Conservation (phyloP, 2,797 vertebrate species). For the Pangasius larnaudii region DNA sequence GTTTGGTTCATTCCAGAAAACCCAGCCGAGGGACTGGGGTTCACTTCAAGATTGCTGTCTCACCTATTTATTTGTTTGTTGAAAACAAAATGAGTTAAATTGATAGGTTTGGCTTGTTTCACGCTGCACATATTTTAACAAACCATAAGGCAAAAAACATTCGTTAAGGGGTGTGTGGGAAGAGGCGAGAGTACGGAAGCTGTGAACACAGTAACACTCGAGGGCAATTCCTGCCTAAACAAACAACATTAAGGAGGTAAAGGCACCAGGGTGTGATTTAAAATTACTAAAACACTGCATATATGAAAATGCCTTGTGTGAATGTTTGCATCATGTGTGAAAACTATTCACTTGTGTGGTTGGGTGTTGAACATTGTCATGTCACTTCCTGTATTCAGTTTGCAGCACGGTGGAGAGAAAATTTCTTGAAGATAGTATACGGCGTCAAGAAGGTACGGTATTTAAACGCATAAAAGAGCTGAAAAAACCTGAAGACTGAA, state of each 20-base stretch:
- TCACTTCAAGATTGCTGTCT: neutral
- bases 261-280: neutral
- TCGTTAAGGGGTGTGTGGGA: neutral
- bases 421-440: neutral
- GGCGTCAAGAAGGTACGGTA: neutral
- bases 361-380: neutral
- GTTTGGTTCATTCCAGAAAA: slow-evolving; percentile 4
- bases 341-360: neutral
- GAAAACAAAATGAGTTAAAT: neutral
- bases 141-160: neutral
- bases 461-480: neutral
- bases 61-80: neutral
- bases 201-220: neutral
- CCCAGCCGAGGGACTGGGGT: neutral
- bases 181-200: neutral
- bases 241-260: neutral
- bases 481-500: neutral
- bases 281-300: neutral
- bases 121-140: neutral
- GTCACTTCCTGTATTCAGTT: neutral
- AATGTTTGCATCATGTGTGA: neutral
- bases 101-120: neutral
- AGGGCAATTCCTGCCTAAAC: neutral
- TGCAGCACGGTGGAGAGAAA: neutral
- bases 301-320: neutral